Evolutionary conservation across 2,113 vertebrate genomes (phyloP), one percentile per base, ranked within the genome.

Genomic region (Gobius niger): DNA sequence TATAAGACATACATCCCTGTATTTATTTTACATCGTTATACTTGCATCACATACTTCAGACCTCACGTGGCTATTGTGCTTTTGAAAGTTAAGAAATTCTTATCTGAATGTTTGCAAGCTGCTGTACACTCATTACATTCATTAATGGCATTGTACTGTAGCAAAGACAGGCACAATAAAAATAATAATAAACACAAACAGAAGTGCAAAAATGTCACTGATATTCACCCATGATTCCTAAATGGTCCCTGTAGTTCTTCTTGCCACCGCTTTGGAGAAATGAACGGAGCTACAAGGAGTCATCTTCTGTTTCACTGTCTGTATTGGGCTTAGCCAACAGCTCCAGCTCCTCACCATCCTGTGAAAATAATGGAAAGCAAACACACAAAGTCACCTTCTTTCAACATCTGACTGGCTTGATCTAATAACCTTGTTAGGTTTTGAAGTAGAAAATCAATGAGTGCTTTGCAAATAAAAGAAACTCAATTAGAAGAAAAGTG

Each of bases 311-410:
- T 16, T 98, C 96, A 0, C 92, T 92, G 80, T 98, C 95, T 69
- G 93, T 93, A 87, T 88, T 93, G 65, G 92, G 75, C 85, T 96
- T 97, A 0, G 94, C 94, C 75, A 99, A 70, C 68, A 95, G 94
- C 80, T 96, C 93, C 82, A 98, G 93, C 77, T 99, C 98, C 80
- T 99, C 96, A 18, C 98, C 96, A 76, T 99, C 98, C 97, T 99
- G 56, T 19, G 59, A 87, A 7, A 68, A 89, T 40, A 82, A 51
- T 76, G 11, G 68, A 7, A 63, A 12, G 60, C 46, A 16, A 63
- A 47, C 46, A 46, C n/a, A 46, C 40, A n/a, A 18, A 56, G 70
- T 9, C 42, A 60, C 75, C 73, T 64, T 49, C 54, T 76, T 54
- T 57, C 40, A 62, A 61, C 64, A 68, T 63, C 53, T 12, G 4